A percentile compares a stretch with the other conserved stretches of the same genome.
These are phyloP conservation scores for Drosophila lutescens DNA, from an alignment of 2,888 invertebrate species.

Conservation along the genomic window DNA sequence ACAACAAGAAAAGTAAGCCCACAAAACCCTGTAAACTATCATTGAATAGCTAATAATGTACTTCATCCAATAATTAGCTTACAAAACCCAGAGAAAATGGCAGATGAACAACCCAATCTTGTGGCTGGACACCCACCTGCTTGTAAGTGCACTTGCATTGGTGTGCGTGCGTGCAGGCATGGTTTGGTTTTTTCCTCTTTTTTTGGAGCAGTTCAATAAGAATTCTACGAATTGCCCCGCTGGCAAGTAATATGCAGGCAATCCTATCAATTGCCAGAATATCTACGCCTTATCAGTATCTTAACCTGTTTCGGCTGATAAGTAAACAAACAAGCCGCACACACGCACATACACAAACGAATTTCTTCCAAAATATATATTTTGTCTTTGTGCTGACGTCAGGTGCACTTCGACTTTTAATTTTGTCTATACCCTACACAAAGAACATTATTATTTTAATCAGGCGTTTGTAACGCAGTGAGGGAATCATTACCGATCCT, in stretches of 20 bases:
- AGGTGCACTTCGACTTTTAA: conserved; percentile 22
- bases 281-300: conserved; percentile 54
- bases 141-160: conserved; percentile 86
- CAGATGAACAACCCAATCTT: conserved; percentile 89
- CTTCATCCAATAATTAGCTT: conserved; percentile 21
- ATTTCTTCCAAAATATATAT: conserved; percentile 36
- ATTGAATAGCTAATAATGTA: neutral
- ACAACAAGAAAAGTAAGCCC: conserved; percentile 11
- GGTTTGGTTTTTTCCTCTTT: conserved; percentile 4
- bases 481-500: neutral
- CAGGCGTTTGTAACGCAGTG: neutral
- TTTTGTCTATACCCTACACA: neutral
- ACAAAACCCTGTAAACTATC: neutral
- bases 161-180: conserved; percentile 1
- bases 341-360: conserved; percentile 9
- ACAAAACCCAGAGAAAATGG: conserved; percentile 66
- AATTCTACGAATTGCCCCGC: conserved; percentile 11
- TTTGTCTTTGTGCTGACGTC: conserved; percentile 51
- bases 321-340: conserved; percentile 40
- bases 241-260: conserved; percentile 32
- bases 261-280: conserved; percentile 36
- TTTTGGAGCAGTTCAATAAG: neutral
- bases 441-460: neutral
- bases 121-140: conserved; percentile 96
- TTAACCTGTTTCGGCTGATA: conserved; percentile 55